Evolutionary conservation across 2,888 invertebrate genomes (phyloP), one percentile per base, ranked within the genome.

Genomic region (Lasioglossum pauxillum): DNA sequence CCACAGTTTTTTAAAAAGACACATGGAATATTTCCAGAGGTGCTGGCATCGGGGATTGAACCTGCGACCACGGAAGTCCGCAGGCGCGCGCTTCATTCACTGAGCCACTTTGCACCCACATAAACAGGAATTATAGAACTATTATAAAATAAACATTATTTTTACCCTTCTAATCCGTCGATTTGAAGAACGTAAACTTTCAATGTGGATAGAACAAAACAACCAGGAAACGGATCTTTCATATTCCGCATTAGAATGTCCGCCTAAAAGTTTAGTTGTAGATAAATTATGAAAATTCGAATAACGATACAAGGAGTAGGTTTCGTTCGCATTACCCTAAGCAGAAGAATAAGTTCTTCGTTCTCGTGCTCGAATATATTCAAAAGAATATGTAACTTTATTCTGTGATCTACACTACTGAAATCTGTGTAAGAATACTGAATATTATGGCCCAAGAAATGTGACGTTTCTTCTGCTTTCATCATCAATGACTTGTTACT

Each of bases 301-400:
- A 16, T n/a, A n/a, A 71, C 2, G n/a, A 14, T 41, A 71, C n/a
- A 5, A 8, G 14, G 0, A 71, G n/a, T 35, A 35, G 35, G 35
- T 35, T 35, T n/a, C 46, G 80, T 71, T n/a, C 83, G 10, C 12
- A 93, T 94, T 83, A 96, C 96, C 89, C 95, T 95, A 2, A 96
- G 94, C 75, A 96, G 92, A 94, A 96, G 95, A 76, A 96, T 95
- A 10, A 96, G 95, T 83, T 96, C 96, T 92, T 96, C 96, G 49
- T 95, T 95, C 82, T 96, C 95, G 84, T 96, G 95, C 86, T 96
- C 96, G 88, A 97, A 96, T 90, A 96, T 94, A 83, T 95, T 95
- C 87, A 96, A 95, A 92, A 96, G 96, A 60, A 97, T 95, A 92
- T 96, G 96, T 5, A 96, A 93, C 91, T 96, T 96, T n/a, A 97